Evolutionary conservation across 2,797 vertebrate genomes (phyloP), one percentile per base, ranked within the genome.

Genomic region (Coluber constrictor): DNA sequence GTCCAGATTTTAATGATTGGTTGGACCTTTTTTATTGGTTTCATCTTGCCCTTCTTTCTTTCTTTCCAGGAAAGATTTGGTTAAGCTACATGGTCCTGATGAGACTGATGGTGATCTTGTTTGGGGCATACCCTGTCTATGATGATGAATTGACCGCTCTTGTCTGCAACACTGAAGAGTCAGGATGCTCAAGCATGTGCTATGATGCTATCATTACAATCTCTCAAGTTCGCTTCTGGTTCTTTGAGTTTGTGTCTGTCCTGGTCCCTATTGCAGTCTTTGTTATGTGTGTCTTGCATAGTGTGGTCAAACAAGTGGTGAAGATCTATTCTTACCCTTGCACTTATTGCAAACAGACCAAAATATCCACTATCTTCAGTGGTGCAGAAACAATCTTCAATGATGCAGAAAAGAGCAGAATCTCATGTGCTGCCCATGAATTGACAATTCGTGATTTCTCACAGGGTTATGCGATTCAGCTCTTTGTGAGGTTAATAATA

Each of bases 151-250:
- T 99, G 97, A 98, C 99, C 90, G 97, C 98, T 66, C 99, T 99
- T 0, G 94, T 99, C 90, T 99, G 99, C 90, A 99, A 99, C 97
- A 99, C 99, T 10, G 98, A 99, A 94, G 99, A 99, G 91, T 99
- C 99, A 0, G 99, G 99, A 15, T 99, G 99, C 25, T 96, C 98
- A 96, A 99, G 98, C 0, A 97, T 99, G 7, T 99, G 99, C 97
- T 99, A 98, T 1, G 99, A 99, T 92, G 94, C 98, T 1, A 99
- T 99, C 94, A 97, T 98, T 10, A 99, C 99, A 0, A 89, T 99
- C n/a, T 99, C 99, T 2, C 98, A 98, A 83, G 98, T 99, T 54
- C 98, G 99, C 55, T 99, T 99, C 97, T 99, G 99, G 99, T 97
- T 99, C 94, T 94, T 99, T 66, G 99, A 99, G 93, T 97, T 98